These are phyloP conservation scores for Pangasius larnaudii DNA, from an alignment of 2,797 vertebrate genomes.

Conservation along the genomic window DNA sequence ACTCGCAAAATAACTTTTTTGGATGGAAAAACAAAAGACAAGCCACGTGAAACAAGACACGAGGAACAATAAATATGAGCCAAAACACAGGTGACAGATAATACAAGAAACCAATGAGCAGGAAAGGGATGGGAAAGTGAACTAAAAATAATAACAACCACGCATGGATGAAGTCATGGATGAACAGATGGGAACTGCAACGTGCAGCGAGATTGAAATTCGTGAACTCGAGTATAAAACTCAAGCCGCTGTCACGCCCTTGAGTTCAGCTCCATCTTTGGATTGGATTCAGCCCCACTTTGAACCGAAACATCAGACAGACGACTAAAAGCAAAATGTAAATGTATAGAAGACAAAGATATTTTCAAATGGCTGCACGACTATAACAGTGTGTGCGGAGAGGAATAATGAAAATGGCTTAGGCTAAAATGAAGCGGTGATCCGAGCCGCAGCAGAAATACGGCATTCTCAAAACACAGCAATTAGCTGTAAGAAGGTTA, in stretches of 20 bases:
- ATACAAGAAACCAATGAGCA: not conserved
- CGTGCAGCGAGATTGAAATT: not conserved
- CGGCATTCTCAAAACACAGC: constrained; percentile 2
- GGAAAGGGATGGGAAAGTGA: not conserved
- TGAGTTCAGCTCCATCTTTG: not conserved
- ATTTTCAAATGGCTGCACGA: not conserved
- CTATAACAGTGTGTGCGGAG: not conserved
- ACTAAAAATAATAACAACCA: not conserved
- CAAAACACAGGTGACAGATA: not conserved
- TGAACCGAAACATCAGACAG: not conserved
- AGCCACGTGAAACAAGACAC: too few relatives aligned
- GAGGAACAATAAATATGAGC: not conserved
- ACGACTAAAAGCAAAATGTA: not conserved
- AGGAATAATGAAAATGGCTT: constrained; percentile 1
- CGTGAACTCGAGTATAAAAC: not conserved
- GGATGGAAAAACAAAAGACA: not conserved
- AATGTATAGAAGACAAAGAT: not conserved
- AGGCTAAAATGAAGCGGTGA: constrained; percentile 2
- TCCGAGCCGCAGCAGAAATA: not conserved
- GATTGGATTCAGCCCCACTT: not conserved
- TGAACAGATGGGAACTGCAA: not conserved
- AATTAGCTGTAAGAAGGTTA: constrained; percentile 33
- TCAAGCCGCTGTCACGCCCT: too few relatives aligned
- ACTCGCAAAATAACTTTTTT: not conserved
- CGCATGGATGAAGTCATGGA: not conserved